These are phyloP conservation scores for Rhyzopertha dominica DNA, from an alignment of 1,140 invertebrate species.

Conservation along the genomic window DNA sequence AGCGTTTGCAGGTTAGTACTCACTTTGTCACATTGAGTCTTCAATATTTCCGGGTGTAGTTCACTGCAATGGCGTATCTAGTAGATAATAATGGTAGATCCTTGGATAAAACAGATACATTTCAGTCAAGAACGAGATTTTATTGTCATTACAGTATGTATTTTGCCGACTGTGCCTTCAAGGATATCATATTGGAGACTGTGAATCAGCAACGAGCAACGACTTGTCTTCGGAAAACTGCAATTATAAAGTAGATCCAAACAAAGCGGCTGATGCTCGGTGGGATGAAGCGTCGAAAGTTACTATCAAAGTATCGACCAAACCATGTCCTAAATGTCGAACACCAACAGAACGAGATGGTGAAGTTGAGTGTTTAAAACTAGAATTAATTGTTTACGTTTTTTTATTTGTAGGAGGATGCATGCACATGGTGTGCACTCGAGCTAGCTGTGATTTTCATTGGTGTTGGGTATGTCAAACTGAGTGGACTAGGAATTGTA, in stretches of 20 bases:
- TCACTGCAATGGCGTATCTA: too few relatives aligned
- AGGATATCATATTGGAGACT: constrained; percentile 76
- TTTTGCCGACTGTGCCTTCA: constrained; percentile 76
- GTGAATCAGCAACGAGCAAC: constrained; percentile 47
- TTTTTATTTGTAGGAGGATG: constrained; percentile 63
- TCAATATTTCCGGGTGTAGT: too few relatives aligned
- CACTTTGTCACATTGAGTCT: too few relatives aligned
- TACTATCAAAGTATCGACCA: constrained; percentile 72
- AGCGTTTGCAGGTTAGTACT: too few relatives aligned
- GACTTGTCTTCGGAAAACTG: constrained; percentile 41
- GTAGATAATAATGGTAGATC: too few relatives aligned
- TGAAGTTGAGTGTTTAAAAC: constrained; percentile 34
- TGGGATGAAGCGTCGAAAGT: constrained; percentile 74
- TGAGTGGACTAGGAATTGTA: constrained; percentile 79
- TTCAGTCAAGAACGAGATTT: constrained; percentile 4
- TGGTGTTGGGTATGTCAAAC: constrained; percentile 90
- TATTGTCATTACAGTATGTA: constrained; percentile 58
- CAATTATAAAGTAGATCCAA: constrained; percentile 59
- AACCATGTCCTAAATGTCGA: constrained; percentile 83
- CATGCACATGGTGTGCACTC: constrained; percentile 82
- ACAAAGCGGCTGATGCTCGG: constrained; percentile 54
- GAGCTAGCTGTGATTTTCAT: constrained; percentile 68
- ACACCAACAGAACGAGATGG: constrained; percentile 82
- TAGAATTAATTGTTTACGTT: neutral
- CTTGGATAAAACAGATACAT: too few relatives aligned